A percentile compares a stretch with the other conserved stretches of the same genome.
Conservation (phyloP, 2,113 vertebrate genomes). For the Neogale vison region DNA sequence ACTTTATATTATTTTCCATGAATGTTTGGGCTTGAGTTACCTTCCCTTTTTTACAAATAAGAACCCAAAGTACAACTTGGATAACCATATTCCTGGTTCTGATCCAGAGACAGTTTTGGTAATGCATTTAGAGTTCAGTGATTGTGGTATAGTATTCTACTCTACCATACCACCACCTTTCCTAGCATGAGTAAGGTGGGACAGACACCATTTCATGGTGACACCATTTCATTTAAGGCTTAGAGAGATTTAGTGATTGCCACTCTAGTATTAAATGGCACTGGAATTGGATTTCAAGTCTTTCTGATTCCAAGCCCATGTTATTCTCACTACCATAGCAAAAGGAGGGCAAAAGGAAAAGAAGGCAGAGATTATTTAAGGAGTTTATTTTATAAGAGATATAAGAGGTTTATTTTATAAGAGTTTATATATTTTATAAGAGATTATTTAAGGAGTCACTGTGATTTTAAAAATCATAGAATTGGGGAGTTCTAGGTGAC, state of each 20-base stretch:
- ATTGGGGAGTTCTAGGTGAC: too few relatives aligned
- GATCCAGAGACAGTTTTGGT: not conserved
- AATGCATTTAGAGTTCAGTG: not conserved
- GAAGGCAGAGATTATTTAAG: not conserved
- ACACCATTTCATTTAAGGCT: not conserved
- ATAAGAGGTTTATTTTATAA: too few relatives aligned
- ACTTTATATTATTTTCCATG: slow-evolving; percentile 25
- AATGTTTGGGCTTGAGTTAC: not conserved
- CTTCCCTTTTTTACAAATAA: not conserved
- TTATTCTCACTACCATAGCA: not conserved
- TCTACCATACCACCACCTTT: not conserved
- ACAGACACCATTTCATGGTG: not conserved
- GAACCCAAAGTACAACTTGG: not conserved
- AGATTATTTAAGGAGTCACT: too few relatives aligned
- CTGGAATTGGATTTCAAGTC: not conserved
- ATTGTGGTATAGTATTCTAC: not conserved
- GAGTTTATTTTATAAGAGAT: too few relatives aligned
- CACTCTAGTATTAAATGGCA: not conserved
- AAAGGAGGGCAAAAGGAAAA: not conserved
- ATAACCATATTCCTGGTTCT: not conserved
- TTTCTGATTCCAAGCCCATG: not conserved
- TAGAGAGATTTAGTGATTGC: not conserved
- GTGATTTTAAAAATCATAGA: too few relatives aligned
- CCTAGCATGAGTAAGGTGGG: not conserved
- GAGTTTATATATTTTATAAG: too few relatives aligned